A percentile compares a stretch with the other conserved stretches of the same genome.
These are phyloP conservation scores for Clarias batrachus DNA, from an alignment of 2,113 vertebrate species.

Conservation along the genomic window DNA sequence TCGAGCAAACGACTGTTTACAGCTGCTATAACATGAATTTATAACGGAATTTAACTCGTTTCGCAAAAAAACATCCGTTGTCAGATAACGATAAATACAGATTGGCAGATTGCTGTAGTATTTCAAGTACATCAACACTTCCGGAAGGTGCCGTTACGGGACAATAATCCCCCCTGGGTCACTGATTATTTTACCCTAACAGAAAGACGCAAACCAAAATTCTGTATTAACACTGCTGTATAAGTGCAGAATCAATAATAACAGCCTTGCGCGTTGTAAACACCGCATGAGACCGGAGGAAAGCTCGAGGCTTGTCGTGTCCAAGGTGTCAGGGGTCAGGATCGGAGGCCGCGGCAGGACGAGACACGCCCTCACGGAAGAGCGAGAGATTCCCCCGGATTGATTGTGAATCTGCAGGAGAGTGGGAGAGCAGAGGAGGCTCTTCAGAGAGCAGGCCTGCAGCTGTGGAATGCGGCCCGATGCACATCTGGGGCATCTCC, in stretches of 20 bases:
- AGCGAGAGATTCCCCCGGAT: constrained; percentile 51
- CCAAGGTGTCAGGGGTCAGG: constrained; percentile 37
- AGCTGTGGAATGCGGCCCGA: constrained; percentile 60
- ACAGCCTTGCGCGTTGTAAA: background rate
- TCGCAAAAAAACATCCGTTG: background rate
- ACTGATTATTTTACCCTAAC: background rate
- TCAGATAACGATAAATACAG: background rate
- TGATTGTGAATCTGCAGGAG: constrained; percentile 57
- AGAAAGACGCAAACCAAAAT: too few species aligned
- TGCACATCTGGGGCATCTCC: constrained; percentile 57
- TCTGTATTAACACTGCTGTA: background rate
- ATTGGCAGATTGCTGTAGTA: background rate
- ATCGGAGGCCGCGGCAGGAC: constrained; percentile 11
- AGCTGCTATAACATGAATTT: background rate
- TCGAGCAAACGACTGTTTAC: background rate
- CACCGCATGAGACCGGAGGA: background rate
- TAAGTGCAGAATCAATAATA: background rate
- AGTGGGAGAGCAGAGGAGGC: constrained; percentile 58
- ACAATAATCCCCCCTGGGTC: background rate
- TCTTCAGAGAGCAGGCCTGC: constrained; percentile 46
- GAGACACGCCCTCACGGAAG: constrained; percentile 46
- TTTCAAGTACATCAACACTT: background rate
- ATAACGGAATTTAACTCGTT: too few species aligned
- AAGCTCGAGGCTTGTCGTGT: constrained; percentile 19
- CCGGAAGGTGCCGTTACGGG: background rate